phyloP scores from a whole-genome alignment of 1,140 invertebrate species.

The Prorops nasuta region DNA sequence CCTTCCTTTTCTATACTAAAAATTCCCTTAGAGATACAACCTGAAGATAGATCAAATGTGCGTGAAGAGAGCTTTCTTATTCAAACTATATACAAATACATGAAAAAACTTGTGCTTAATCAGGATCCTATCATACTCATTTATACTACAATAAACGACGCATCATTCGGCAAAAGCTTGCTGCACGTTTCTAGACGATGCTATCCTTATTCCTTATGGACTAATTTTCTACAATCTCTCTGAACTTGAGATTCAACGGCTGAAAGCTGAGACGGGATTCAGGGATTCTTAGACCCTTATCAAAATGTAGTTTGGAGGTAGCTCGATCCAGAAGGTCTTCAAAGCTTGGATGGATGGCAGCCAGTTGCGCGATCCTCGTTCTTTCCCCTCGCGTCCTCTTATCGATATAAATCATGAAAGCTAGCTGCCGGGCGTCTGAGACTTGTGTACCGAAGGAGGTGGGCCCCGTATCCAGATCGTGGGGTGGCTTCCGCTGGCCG shows the following conservation, averaged over 20 bases:
- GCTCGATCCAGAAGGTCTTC: conserved; percentile 11
- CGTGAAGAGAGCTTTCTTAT: too few species aligned
- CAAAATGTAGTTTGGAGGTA: conserved; percentile 23
- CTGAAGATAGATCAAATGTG: too few species aligned
- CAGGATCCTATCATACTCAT: too few species aligned
- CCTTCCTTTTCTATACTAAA: conserved; percentile 8
- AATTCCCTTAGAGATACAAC: too few species aligned
- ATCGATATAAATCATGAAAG: conserved; percentile 48
- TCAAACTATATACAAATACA: too few species aligned
- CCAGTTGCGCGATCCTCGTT: conserved; percentile 9
- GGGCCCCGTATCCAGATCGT: conserved; percentile 35
- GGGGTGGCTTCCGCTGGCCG: conserved; percentile 20
- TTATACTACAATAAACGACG: too few species aligned
- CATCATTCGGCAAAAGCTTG: too few species aligned
- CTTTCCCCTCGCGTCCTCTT: conserved; percentile 16
- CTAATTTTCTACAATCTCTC: too few species aligned
- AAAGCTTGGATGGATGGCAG: conserved; percentile 20
- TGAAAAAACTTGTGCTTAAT: too few species aligned
- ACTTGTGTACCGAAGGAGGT: conserved; percentile 28
- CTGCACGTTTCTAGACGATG: too few species aligned
- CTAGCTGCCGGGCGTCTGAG: conserved; percentile 28
- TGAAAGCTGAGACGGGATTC: conserved; percentile 15
- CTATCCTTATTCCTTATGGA: too few species aligned
- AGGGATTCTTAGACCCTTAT: conserved; percentile 32
- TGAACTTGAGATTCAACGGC: too few species aligned